Base-by-base conservation (phyloP, 64 coral and sea anemone species). In the Astreopora myriophthalma region DNA sequence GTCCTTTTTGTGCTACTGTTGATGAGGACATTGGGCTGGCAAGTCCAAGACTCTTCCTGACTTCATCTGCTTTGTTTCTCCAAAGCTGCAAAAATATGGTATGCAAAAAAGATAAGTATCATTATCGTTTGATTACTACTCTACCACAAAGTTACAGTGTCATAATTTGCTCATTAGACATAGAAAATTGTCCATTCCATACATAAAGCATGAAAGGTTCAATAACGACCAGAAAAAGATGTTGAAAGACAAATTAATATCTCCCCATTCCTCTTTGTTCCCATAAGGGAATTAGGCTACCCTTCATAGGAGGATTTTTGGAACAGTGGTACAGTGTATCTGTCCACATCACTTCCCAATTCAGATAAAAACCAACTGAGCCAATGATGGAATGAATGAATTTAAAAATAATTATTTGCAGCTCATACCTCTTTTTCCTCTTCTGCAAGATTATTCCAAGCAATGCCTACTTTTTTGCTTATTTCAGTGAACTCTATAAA, bases 381-480 rank as follows among this genome's bases (percentile, higher is more conserved):
- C 33, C 26, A 17, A 14, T 3, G 16, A 5, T 19, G 5, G 27
- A 61, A 57, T 48, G 7, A 82, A 32, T 62, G 8, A 61, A 63
- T 48, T 35, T 3, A 40, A 27, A 33, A 33, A 29, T 11, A 71
- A 1, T 13, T 17, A 58, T 26, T 12, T 11, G 34, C 8, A 17
- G 28, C 39, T 49, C 34, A 20, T 77, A 96, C 95, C 87, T 96
- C 76, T 26, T 93, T 96, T 20, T 85, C 86, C 2, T 93, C 61
- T 30, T 96, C 95, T 63, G 65, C 71, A 39, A 96, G 84, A 68
- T 76, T 96, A 57, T 96, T 96, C 95, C 95, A 96, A 9, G 95
- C 91, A 35, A 93, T 92, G 28, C 95, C 95, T n/a, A 96, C 90
- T 90, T 96, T 96, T 58, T 93, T 92, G 42, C 95, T 96, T 29